Base-by-base conservation (phyloP, 2,113 vertebrate species). In the Tachuris rubrigastra region DNA sequence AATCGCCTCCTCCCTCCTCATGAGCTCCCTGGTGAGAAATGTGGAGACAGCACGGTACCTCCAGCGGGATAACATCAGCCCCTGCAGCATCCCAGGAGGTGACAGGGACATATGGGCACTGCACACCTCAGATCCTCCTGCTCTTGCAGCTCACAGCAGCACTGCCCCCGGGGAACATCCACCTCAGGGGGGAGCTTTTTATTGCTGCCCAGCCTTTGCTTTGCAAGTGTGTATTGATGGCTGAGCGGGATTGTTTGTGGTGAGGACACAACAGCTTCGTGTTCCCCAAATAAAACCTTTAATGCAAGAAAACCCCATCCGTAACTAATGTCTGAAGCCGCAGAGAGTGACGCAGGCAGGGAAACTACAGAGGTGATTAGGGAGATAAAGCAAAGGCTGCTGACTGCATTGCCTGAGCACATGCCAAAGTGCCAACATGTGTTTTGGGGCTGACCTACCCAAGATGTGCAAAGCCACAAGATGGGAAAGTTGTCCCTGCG, bases 321-420 rank as follows among this genome's bases (percentile, higher is more conserved):
- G 0, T 71, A 91, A 80, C 46, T 67, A 44, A 66, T 9, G 33
- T 41, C 74, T 71, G 75, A 62, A 56, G 62, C 71, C 0, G 1
- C 74, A 84, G 78, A 20, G 25, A 52, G n/a, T 41, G 63, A 59
- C 2, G 2, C 20, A 62, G 72, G 65, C 55, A 88, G 67, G 85
- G 27, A 49, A 85, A 74, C 39, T 44, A 8, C 13, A 19, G 56
- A 93, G 50, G 30, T 84, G 79, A 90, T 78, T 31, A 82, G 67
- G 75, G 65, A 86, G 65, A 81, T 82, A 75, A 92, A 93, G 76
- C 62, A 71, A 91, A 90, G 79, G 65, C 56, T 86, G 75, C 75
- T 63, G 86, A 28, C 66, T 86, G 52, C 52, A 7, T 22, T 59
- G 55, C 71, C 59, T 66, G 66, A 20, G 15, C 47, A 18, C 30